Evolutionary conservation across 1,140 invertebrate species (phyloP).

Genomic region (Heliconius eleuchia): DNA sequence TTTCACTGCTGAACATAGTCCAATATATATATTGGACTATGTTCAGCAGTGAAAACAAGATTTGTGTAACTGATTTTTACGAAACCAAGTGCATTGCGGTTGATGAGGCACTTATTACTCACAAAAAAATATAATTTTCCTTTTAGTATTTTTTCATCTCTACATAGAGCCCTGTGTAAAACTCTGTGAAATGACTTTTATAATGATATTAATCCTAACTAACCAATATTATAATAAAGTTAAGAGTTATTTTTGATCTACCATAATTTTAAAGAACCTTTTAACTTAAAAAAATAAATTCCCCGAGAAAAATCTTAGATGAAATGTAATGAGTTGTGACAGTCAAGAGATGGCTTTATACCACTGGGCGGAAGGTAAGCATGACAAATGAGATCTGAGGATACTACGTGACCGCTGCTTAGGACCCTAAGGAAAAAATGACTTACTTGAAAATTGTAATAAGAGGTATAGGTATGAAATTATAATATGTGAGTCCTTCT

Average conservation of each 20-base stretch:
- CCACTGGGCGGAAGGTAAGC: constrained; percentile 41
- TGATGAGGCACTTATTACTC: too few species aligned
- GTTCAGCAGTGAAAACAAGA: too few species aligned
- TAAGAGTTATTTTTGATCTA: neutral
- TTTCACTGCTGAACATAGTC: too few species aligned
- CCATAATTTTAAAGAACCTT: too few species aligned
- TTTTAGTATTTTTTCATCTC: too few species aligned
- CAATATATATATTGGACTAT: too few species aligned
- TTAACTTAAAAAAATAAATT: neutral
- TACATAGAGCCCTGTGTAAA: too few species aligned
- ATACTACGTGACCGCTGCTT: constrained; percentile 41
- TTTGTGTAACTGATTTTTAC: too few species aligned
- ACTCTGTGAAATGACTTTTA: too few species aligned
- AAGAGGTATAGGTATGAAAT: neutral
- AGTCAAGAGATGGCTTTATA: constrained; percentile 44
- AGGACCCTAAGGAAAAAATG: constrained; percentile 15
- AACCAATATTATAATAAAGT: neutral
- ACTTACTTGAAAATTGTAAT: neutral
- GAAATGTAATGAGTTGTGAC: constrained; percentile 42
- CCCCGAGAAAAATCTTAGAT: neutral
- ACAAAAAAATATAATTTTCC: too few species aligned
- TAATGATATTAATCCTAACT: too few species aligned
- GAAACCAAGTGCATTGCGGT: too few species aligned
- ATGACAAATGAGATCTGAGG: constrained; percentile 45
- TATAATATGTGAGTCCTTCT: neutral